Evolutionary conservation across 2,113 vertebrate species (phyloP).

Genomic region (Euleptes europaea): DNA sequence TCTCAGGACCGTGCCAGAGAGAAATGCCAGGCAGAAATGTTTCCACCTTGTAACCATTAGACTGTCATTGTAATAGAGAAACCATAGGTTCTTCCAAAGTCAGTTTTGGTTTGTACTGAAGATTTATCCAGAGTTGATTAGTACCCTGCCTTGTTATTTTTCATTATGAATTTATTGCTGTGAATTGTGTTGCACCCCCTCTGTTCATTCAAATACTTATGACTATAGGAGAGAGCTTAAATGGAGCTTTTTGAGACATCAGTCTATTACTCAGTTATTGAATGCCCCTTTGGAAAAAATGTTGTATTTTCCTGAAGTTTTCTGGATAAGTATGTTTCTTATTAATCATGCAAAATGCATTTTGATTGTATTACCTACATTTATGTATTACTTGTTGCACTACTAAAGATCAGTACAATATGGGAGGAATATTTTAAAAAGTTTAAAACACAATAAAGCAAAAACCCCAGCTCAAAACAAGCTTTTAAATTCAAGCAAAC

Average conservation of each 20-base stretch:
- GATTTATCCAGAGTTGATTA: not conserved
- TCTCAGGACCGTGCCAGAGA: not conserved
- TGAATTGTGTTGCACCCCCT: not conserved
- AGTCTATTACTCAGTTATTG: not conserved
- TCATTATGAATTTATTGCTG: not conserved
- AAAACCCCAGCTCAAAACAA: not conserved
- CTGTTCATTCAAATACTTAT: not conserved
- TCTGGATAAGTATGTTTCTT: not conserved
- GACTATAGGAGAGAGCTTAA: not conserved
- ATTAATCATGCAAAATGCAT: not conserved
- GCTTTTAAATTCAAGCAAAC: not conserved
- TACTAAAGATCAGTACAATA: not conserved
- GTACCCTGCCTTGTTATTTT: not conserved
- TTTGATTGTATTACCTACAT: not conserved
- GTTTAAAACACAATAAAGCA: not conserved
- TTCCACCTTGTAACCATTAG: not conserved
- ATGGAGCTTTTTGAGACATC: not conserved
- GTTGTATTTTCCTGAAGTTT: not conserved
- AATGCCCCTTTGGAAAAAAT: not conserved
- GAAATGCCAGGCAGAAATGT: not conserved
- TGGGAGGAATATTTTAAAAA: not conserved
- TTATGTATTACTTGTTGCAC: not conserved
- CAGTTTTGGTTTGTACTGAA: not conserved
- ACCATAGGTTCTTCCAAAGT: not conserved
- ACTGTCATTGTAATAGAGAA: not conserved